phyloP scores from a whole-genome alignment of 2,113 vertebrate species.

The Phainopepla nitens region DNA sequence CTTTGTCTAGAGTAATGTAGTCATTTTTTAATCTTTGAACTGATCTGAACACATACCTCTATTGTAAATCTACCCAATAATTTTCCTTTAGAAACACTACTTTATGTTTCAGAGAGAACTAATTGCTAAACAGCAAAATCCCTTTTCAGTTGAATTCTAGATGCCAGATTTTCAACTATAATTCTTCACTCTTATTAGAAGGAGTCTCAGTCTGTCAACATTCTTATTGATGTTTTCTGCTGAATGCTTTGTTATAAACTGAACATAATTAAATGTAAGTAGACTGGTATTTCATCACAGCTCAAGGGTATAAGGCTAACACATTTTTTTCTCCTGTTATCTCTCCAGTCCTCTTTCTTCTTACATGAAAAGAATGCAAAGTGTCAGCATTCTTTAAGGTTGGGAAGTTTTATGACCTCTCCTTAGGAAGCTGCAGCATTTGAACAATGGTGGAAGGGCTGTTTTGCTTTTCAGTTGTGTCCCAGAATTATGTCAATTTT shows the following conservation, averaged over 20 bases:
- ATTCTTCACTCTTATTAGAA: conserved; percentile 46
- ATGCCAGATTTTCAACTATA: conserved; percentile 18
- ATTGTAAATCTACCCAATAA: not conserved
- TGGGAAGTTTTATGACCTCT: conserved; percentile 34
- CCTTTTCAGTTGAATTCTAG: conserved; percentile 5
- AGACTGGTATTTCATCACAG: conserved; percentile 52
- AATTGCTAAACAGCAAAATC: conserved; percentile 11
- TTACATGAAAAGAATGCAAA: conserved; percentile 47
- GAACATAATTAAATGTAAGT: conserved; percentile 60
- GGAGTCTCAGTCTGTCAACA: conserved; percentile 21
- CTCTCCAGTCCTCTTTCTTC: conserved; percentile 1
- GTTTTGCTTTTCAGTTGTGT: not conserved
- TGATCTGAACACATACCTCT: not conserved
- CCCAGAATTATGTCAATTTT: conserved; percentile 11
- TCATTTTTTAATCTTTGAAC: conserved; percentile 14
- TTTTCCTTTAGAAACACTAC: not conserved
- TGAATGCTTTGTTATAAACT: conserved; percentile 42
- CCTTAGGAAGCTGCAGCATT: not conserved
- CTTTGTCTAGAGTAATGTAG: not conserved
- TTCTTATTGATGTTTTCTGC: conserved; percentile 48
- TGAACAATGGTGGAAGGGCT: not conserved
- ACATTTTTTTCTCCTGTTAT: conserved; percentile 41
- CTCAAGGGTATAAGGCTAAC: conserved; percentile 44
- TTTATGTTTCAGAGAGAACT: not conserved
- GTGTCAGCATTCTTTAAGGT: not conserved